Base-by-base conservation (phyloP, 1,140 invertebrate genomes). In the Lepidurus couesii region DNA sequence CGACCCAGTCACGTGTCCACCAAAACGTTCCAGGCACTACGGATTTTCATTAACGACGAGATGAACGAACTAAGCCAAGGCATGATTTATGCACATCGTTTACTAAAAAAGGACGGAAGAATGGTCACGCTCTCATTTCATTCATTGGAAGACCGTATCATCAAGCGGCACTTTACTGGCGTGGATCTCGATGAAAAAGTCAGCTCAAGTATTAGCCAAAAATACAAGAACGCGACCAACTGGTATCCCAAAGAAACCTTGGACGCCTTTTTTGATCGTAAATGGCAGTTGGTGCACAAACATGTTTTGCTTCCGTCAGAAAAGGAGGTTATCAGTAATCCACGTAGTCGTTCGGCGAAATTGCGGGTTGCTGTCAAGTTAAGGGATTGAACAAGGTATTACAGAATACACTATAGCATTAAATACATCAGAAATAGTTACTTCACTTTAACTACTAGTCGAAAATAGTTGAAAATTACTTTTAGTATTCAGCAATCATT, bases 11-110 rank as follows among this genome's bases (percentile, higher is more conserved):
- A 97, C 84, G 87, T 88, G 80, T 96, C 96, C 0, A 97, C 94
- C 4, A 96, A 95, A 89, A 91, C 94, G 0, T 98, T 98, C 87
- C 95, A 97, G 87, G 96, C 96, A 0, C 84, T 99, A 78, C 87
- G 96, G 81, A 98, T 98, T 81, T 97, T 98, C 86, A 94, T 98
- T 0, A 99, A 99, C 84, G 94, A 99, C 85, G 96, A 99, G 87
- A 85, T 98, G 0, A 98, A 98, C 85, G 96, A 98, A 88, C 89
- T 98, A 6, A 95, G 97, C 87, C 94, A 94, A 86, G 96, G 89
- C 1, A 90, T 98, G 83, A 83, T 93, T 45, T 82, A 96, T 81
- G 92, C 95, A 1, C 87, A 91, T 75, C 87, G 89, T 80, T 93
- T 92, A 83, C 87, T 99, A 26, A 92, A 92, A 86, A 83, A 89